Conservation (phyloP, 2,113 vertebrate species). For the Psilopogon haemacephalus region DNA sequence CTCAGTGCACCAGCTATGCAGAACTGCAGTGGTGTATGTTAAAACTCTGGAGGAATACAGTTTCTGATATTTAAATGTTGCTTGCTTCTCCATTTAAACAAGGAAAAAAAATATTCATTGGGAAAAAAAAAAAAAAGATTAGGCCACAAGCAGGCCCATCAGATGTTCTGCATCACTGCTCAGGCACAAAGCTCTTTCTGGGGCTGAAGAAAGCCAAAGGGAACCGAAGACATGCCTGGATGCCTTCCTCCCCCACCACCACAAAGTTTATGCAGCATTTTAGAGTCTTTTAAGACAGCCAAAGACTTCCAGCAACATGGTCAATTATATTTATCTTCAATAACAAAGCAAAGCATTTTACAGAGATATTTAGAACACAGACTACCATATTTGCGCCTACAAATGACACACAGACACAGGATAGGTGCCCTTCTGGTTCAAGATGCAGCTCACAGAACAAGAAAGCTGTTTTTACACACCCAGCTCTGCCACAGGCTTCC, state of each 20-base stretch:
- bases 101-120: background rate
- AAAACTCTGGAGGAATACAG: background rate
- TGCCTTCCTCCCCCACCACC: background rate
- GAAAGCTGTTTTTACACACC: background rate
- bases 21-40: background rate
- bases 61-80: background rate
- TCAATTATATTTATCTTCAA: background rate
- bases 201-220: conserved; percentile 46
- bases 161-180: conserved; percentile 64
- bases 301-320: background rate
- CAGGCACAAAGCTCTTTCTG: conserved; percentile 60
- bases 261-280: background rate
- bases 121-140: background rate
- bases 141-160: conserved; percentile 18
- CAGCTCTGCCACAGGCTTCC: background rate
- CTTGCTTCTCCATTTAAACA: background rate
- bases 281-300: background rate
- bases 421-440: background rate
- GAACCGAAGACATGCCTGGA: conserved; percentile 40
- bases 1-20: background rate
- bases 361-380: background rate
- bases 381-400: rapidly evolving
- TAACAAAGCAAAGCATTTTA: background rate
- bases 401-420: background rate
- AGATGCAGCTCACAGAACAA: background rate